Evolutionary conservation across 2,113 vertebrate species (phyloP).

Genomic region (Perccottus glenii): DNA sequence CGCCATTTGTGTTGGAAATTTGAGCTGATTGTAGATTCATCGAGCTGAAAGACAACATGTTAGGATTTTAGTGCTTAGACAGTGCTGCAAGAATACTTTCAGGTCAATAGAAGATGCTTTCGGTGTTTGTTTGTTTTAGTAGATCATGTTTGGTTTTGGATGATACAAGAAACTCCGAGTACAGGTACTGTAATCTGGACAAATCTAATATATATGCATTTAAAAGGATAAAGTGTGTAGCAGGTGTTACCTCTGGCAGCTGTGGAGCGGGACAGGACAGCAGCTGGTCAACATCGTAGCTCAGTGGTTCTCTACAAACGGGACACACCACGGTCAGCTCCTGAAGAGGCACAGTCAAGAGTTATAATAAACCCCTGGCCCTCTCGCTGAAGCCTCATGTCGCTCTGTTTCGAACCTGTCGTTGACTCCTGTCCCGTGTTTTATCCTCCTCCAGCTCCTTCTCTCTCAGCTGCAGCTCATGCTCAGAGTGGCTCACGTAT

Average conservation of each 20-base stretch:
- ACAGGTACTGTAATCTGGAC: too few species aligned
- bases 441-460: conserved; percentile 83
- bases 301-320: conserved; percentile 78
- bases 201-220: too few species aligned
- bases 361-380: neutral
- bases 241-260: conserved; percentile 69
- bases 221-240: too few species aligned
- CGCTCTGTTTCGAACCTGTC: conserved; percentile 47
- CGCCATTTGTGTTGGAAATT: conserved; percentile 75
- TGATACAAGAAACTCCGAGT: too few species aligned
- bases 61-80: too few species aligned
- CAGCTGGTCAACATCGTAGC: conserved; percentile 69
- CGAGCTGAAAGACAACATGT: conserved; percentile 47
- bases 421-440: conserved; percentile 51
- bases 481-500: conserved; percentile 88
- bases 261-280: conserved; percentile 69
- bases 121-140: too few species aligned
- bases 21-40: conserved; percentile 44
- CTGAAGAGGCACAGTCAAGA: conserved; percentile 37
- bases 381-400: neutral
- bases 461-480: conserved; percentile 82
- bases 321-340: conserved; percentile 81
- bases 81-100: too few species aligned
- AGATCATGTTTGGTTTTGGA: too few species aligned
- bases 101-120: too few species aligned